phyloP scores from a whole-genome alignment of 1,140 invertebrate genomes.

The Bicyclus anynana region DNA sequence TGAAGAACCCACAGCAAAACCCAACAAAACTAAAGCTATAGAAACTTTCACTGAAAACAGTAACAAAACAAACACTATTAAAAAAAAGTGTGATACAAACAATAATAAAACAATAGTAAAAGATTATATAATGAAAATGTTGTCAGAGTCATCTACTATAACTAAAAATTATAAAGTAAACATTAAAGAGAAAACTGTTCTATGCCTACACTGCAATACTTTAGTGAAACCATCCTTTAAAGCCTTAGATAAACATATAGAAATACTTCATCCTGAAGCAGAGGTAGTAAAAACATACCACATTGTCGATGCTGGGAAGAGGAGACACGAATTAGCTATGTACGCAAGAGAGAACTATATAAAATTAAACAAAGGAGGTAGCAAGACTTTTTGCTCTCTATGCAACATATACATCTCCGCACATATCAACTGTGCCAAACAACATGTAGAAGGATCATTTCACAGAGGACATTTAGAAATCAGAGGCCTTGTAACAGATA shows the following conservation, averaged over 20 bases:
- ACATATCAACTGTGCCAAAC: slow-evolving; percentile 35
- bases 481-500: slow-evolving; percentile 24
- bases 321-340: slow-evolving; percentile 32
- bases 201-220: slow-evolving; percentile 18
- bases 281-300: not conserved
- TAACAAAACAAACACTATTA: not conserved
- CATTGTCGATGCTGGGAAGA: slow-evolving; percentile 40
- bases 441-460: slow-evolving; percentile 37
- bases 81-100: not conserved
- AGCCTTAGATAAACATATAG: not conserved
- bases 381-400: slow-evolving; percentile 38
- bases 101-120: too few species aligned
- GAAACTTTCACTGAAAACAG: too few species aligned
- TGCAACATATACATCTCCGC: slow-evolving; percentile 39
- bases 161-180: slow-evolving; percentile 23
- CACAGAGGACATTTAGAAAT: slow-evolving; percentile 42
- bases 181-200: slow-evolving; percentile 19
- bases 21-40: too few species aligned
- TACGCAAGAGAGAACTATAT: slow-evolving; percentile 47
- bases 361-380: slow-evolving; percentile 39
- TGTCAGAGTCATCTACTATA: not conserved
- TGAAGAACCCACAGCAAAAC: not conserved
- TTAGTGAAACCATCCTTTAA: not conserved
- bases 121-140: slow-evolving; percentile 3
- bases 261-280: not conserved